Evolutionary conservation across 2,797 vertebrate species (phyloP), one percentile per base, ranked within the genome.

Genomic region (Gorsachius magnificus): DNA sequence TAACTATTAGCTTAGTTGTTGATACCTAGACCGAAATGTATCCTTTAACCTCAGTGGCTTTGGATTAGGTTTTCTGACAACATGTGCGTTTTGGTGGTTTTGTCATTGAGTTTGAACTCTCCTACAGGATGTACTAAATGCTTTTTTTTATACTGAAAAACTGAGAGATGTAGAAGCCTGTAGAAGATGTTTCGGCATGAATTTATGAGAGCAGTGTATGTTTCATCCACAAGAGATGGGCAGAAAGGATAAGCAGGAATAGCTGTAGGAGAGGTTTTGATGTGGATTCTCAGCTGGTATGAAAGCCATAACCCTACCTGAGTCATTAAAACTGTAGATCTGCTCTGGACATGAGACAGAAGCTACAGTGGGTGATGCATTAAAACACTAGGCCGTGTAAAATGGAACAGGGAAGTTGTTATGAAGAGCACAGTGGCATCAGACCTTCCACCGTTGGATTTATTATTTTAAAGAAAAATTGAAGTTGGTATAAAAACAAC

Each of bases 11-110:
- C 25, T 60, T 79, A 69, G 36, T 24, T 87, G 25, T 78, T 80
- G 54, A 9, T 86, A 69, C 50, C 31, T 56, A 28, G 45, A 45
- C 46, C 0, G 0, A 87, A 88, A 56, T 13, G 5, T 61, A 6
- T 57, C 28, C 35, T 83, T 91, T 51, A 65, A 79, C 13, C 4
- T 79, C 19, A 16, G 20, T 50, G 41, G n/a, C 6, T 72, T 74
- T 86, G 51, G 51, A 21, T 75, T 75, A 51, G n/a, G 20, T 65
- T 69, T 78, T 91, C 38, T 72, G 69, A 71, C 18, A 66, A 19
- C 4, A 1, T 3, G 4, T 35, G 25, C 4, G 0, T 65, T 65
- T 70, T 1, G 1, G 7, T 79, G 28, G 36, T 41, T 82, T 95
- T 90, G 36, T 69, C 46, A 38, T 5, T 18, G 31, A 25, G 13